phyloP scores from a whole-genome alignment of 2,113 vertebrate species.

The Clarias batrachus region DNA sequence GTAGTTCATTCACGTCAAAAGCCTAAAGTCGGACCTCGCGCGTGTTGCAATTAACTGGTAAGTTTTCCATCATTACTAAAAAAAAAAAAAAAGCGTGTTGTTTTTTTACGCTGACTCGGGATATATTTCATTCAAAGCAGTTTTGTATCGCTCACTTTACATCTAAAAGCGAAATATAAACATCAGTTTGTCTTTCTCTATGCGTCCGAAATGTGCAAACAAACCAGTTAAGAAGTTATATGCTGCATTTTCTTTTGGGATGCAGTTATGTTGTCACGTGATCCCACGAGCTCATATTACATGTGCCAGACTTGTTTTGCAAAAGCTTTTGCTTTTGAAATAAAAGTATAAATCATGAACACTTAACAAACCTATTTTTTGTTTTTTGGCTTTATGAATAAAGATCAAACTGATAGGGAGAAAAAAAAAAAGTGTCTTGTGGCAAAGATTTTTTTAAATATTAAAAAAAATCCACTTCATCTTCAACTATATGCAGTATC shows the following conservation, averaged over 20 bases:
- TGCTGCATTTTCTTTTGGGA: background rate
- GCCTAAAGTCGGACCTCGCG: background rate
- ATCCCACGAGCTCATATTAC: constrained; percentile 20
- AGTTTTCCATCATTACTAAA: background rate
- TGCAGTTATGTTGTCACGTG: constrained; percentile 19
- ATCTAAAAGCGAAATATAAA: background rate
- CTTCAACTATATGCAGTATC: background rate
- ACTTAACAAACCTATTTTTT: background rate
- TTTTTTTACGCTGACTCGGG: background rate
- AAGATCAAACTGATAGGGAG: background rate
- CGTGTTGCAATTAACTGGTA: background rate
- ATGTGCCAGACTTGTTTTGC: constrained; percentile 27
- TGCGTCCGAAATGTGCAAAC: background rate
- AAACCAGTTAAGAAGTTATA: background rate
- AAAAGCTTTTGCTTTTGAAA: background rate
- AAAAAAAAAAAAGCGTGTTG: background rate
- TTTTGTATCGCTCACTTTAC: too few species aligned
- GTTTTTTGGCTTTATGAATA: background rate
- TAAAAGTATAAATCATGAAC: background rate
- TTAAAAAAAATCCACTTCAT: too few species aligned
- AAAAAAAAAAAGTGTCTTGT: background rate
- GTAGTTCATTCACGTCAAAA: background rate
- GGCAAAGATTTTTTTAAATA: background rate
- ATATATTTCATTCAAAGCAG: background rate
- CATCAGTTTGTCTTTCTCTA: background rate